Percentiles rank a stretch among this genome's conserved stretches.
Evolutionary conservation across 2,113 vertebrate species (phyloP).

Genomic region (Tichodroma muraria): DNA sequence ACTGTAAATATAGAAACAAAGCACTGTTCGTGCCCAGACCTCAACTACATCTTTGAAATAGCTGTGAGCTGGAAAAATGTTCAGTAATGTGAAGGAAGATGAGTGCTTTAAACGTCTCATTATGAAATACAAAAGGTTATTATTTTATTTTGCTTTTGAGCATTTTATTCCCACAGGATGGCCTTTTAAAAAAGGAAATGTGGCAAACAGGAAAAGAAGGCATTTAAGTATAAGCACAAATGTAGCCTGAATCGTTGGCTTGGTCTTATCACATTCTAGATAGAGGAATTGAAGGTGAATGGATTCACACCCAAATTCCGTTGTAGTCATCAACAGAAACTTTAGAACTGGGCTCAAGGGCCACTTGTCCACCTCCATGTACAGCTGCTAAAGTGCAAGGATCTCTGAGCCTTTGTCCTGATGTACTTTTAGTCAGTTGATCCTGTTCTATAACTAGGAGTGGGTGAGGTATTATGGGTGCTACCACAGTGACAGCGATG

Average conservation of each 20-base stretch:
- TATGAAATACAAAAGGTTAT: neutral
- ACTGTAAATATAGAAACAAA: neutral
- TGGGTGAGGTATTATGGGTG: neutral
- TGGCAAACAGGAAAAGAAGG: neutral
- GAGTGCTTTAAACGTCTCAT: neutral
- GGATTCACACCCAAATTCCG: slow-evolving; percentile 19
- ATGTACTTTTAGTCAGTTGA: neutral
- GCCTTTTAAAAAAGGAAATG: neutral
- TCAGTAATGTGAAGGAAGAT: neutral
- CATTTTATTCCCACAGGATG: neutral
- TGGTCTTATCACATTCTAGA: neutral
- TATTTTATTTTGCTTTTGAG: neutral
- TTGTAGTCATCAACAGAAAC: neutral
- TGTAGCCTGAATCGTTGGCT: neutral
- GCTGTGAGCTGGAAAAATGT: neutral
- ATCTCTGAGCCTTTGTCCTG: neutral
- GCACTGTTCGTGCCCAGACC: neutral
- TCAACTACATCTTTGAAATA: neutral
- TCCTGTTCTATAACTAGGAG: neutral
- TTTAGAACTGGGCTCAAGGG: neutral
- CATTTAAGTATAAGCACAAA: neutral
- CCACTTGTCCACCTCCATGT: neutral
- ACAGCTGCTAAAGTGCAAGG: neutral
- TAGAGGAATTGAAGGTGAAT: neutral
- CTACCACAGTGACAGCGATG: neutral